Percentiles rank a stretch among this genome's conserved stretches.
Evolutionary conservation across 2,888 invertebrate genomes (phyloP).

Genomic region (Tenthredo distinguenda): DNA sequence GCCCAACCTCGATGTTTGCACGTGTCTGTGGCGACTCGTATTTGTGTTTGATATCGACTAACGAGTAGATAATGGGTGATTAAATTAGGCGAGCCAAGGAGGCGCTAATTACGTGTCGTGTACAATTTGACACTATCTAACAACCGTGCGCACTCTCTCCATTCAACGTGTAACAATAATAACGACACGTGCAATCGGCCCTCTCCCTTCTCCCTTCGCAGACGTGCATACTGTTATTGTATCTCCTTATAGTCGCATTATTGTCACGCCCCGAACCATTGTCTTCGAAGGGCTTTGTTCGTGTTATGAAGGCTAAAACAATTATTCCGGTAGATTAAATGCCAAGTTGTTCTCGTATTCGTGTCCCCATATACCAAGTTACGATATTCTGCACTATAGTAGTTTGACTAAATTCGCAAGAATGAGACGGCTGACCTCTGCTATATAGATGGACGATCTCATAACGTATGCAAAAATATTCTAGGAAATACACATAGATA

Average conservation of each 20-base stretch:
- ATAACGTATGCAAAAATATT: too few relatives aligned
- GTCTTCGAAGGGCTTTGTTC: conserved; percentile 34
- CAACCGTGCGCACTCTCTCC: background rate
- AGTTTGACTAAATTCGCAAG: background rate
- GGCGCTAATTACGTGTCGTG: conserved; percentile 11
- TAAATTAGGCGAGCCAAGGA: background rate
- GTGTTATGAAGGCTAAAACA: conserved; percentile 38
- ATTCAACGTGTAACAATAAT: conserved; percentile 33
- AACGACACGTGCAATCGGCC: conserved; percentile 10
- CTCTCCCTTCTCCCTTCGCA: background rate
- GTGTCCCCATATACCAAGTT: background rate
- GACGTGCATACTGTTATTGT: background rate
- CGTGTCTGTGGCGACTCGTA: background rate
- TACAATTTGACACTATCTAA: conserved; percentile 33
- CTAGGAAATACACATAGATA: too few relatives aligned
- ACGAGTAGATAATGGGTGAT: conserved; percentile 8
- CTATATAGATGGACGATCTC: background rate
- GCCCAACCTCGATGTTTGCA: background rate
- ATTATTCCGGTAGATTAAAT: conserved; percentile 37
- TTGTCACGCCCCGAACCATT: conserved; percentile 33
- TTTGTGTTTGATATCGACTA: conserved; percentile 20
- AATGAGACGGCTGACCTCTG: background rate
- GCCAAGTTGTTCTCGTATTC: background rate
- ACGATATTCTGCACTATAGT: background rate
- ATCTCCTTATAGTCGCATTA: background rate